phyloP scores from a whole-genome alignment of 2,113 vertebrate species.

The Odocoileus virginianus region DNA sequence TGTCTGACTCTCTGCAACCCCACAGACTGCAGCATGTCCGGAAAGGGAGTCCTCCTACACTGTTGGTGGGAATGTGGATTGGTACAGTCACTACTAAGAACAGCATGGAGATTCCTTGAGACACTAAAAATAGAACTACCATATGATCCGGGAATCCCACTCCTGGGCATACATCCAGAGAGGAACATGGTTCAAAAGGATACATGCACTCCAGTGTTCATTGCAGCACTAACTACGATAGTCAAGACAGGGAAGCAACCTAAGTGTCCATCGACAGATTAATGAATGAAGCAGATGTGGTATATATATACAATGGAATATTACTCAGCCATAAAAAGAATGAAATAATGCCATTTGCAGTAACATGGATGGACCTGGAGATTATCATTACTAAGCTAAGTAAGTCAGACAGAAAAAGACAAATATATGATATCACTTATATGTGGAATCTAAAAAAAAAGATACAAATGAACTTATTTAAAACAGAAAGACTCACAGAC shows the following conservation, averaged over 20 bases:
- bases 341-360: not conserved
- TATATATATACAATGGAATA: not conserved
- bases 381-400: not conserved
- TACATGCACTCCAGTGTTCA: not conserved
- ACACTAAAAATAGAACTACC: not conserved
- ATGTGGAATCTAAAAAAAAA: not conserved
- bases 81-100: not conserved
- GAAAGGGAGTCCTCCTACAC: not conserved
- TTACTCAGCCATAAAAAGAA: not conserved
- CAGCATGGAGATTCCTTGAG: not conserved
- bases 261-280: not conserved
- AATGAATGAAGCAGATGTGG: not conserved
- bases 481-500: not conserved
- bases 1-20: not conserved
- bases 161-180: not conserved
- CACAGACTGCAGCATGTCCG: not conserved
- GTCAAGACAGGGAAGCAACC: not conserved
- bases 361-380: not conserved
- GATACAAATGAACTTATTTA: not conserved
- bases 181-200: not conserved
- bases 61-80: not conserved
- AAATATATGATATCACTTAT: not conserved
- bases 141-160: not conserved
- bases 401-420: not conserved
- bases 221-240: not conserved